These are phyloP conservation scores for Nymphalis urticae DNA, from an alignment of 2,888 invertebrate species.

Conservation along the genomic window DNA sequence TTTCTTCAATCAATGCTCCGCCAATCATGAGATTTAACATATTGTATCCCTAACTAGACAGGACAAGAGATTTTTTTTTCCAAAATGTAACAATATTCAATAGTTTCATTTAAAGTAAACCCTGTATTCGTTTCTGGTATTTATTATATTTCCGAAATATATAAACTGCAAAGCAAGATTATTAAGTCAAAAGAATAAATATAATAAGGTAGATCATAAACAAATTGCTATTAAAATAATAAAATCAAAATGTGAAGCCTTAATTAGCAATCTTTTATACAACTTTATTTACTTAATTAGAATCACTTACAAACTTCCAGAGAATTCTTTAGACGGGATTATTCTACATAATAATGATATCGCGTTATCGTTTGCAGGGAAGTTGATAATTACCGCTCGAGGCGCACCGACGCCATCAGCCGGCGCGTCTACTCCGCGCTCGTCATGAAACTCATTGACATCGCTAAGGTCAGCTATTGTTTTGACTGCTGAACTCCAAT, in stretches of 20 bases:
- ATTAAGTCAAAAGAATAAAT: no score
- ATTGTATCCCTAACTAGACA: no score
- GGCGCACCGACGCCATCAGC: constrained; percentile 72
- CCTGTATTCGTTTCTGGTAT: neutral
- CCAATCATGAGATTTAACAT: no score
- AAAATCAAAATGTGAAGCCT: no score
- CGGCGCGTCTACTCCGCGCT: constrained; percentile 69
- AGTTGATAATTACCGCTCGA: constrained; percentile 68
- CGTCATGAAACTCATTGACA: constrained; percentile 73
- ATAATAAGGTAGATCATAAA: neutral
- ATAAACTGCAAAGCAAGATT: no score
- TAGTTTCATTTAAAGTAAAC: neutral
- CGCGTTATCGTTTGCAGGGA: constrained; percentile 53
- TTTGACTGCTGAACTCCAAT: constrained; percentile 2
- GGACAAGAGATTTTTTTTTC: no score
- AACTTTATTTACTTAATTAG: neutral
- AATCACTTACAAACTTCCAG: neutral
- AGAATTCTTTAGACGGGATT: neutral
- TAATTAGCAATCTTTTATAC: no score
- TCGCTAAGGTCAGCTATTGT: constrained; percentile 60
- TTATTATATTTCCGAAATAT: neutral
- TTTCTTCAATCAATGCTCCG: no score
- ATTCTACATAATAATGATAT: constrained; percentile 14
- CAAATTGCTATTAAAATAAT: no score
- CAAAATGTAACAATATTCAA: neutral